Evolutionary conservation across 2,888 invertebrate species (phyloP).

Genomic region (Eupithecia subfuscata): DNA sequence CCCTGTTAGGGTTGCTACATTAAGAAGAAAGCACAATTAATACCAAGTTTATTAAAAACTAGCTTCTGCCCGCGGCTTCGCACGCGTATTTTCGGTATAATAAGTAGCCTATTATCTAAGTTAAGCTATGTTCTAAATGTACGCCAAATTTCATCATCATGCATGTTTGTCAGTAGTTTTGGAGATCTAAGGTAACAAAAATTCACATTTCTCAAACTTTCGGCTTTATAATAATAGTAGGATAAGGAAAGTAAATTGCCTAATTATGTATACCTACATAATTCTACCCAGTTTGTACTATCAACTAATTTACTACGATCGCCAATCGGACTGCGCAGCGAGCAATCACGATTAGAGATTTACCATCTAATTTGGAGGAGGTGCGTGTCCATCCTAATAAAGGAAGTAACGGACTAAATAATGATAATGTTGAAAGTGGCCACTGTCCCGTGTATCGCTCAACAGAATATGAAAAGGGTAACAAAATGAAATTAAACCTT

Average conservation of each 20-base stretch:
- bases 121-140: too few species aligned
- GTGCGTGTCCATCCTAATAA: neutral
- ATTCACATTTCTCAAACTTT: too few species aligned
- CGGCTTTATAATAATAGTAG: too few species aligned
- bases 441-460: conserved; percentile 5
- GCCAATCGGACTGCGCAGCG: neutral
- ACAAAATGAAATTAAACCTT: conserved; percentile 7
- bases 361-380: neutral
- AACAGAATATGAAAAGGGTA: conserved; percentile 9
- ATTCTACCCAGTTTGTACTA: neutral
- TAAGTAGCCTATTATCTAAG: too few species aligned
- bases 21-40: neutral
- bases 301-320: neutral
- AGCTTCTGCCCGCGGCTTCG: too few species aligned
- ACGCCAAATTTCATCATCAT: too few species aligned
- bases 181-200: too few species aligned
- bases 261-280: neutral
- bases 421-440: neutral
- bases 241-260: neutral
- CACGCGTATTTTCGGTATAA: too few species aligned
- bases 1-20: conserved; percentile 20
- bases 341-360: neutral
- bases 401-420: neutral
- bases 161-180: too few species aligned
- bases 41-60: neutral